Base-by-base conservation (phyloP, 2,888 invertebrate species). In the Pachymerium ferrugineum region DNA sequence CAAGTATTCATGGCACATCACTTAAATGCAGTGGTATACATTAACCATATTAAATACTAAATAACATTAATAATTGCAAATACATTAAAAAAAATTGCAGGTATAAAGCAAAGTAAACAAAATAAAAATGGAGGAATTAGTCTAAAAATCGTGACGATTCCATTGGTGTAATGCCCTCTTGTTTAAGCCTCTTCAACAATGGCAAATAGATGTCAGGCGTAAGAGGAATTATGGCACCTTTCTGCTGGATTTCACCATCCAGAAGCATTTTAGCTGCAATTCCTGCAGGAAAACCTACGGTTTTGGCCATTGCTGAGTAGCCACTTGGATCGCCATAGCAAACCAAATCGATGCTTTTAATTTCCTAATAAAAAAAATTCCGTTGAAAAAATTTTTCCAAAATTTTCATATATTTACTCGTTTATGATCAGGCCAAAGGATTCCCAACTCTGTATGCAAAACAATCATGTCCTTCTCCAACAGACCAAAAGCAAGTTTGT, bases 211-310 rank as follows among this genome's bases (percentile, higher is more conserved):
- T 93, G 75, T 96, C 95, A 0, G 91, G 89, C 0, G 92, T 88
- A 80, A 98, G 92, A 0, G 99, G 99, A 47, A 96, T 84, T 16
- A 98, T 89, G 76, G 95, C 92, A 3, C 99, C 99, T 75, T 92
- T 90, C 77, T 92, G 89, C 84, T 99, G 98, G 79, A 99, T 98
- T 85, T 82, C 83, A 93, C 97, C 97, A 83, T 97, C 95, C 14
- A 99, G 85, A 76, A 99, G 88, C 99, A 99, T 99, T 84, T 96
- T 96, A 0, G 95, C 90, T 0, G 97, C 96, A 78, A 99, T 98
- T 22, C 94, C 99, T 5, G 96, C 90, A 0, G 91, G 98, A 84
- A 89, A 94, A 25, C 95, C 95, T 8, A 96, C 95, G 8, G 93
- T 92, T 80, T 91, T 89, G 0, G 94, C 92, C 99, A 99, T 99